Percentiles rank a stretch among this genome's conserved stretches.
phyloP scores from a whole-genome alignment of 1,140 invertebrate species.

The honey bee (Apis mellifera) region DNA sequence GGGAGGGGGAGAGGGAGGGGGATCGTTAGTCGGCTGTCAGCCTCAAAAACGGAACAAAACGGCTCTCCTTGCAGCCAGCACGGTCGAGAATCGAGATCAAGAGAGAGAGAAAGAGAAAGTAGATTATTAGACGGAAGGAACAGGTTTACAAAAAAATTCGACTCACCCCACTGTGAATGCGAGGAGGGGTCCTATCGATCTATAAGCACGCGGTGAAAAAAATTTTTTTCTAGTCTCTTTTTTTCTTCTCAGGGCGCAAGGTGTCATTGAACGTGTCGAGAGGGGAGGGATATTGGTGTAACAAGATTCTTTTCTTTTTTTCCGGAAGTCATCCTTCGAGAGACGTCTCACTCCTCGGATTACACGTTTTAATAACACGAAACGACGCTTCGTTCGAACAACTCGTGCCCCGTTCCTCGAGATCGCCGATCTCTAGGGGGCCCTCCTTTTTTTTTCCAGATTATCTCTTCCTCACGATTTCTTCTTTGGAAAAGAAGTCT shows the following conservation, averaged over 20 bases:
- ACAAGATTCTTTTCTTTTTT: background rate
- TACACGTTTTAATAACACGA: background rate
- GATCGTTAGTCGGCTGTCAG: constrained; percentile 60
- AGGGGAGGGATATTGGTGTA: background rate
- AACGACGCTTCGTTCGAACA: background rate
- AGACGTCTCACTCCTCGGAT: background rate
- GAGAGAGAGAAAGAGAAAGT: background rate
- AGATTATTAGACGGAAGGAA: constrained; percentile 33
- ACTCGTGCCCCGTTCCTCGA: constrained; percentile 15
- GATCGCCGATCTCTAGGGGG: background rate
- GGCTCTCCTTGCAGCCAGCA: background rate
- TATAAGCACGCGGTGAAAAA: background rate
- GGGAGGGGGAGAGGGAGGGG: constrained; percentile 35
- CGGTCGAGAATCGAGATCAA: constrained; percentile 19
- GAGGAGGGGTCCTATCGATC: background rate
- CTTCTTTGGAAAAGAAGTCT: too few relatives aligned
- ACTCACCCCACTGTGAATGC: background rate
- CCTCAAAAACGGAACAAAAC: constrained; percentile 34
- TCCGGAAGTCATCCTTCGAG: background rate
- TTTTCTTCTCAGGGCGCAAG: background rate
- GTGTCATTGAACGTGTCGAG: background rate
- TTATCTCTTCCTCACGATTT: background rate
- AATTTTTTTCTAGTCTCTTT: background rate
- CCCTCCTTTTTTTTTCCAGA: too few relatives aligned
- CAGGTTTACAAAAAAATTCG: constrained; percentile 49